These are phyloP conservation scores for Chaenogobius annularis DNA, from an alignment of 2,113 vertebrate species.

Conservation along the genomic window DNA sequence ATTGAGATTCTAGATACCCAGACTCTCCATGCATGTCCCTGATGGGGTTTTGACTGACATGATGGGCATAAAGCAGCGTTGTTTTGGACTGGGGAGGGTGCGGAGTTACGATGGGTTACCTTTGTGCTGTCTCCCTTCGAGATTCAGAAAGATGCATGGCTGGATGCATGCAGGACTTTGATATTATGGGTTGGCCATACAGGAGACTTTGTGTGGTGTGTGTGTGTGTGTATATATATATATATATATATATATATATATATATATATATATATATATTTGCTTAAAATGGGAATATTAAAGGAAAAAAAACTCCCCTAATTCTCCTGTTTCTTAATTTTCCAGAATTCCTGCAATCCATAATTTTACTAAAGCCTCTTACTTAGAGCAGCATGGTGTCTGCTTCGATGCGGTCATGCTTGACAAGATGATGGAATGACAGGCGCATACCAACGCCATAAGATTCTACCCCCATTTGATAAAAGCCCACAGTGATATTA, in stretches of 20 bases:
- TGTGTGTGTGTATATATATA: too few relatives aligned
- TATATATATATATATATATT: too few relatives aligned
- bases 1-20: slow-evolving; percentile 75
- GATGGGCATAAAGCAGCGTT: slow-evolving; percentile 71
- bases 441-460: slow-evolving; percentile 62
- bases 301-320: neutral
- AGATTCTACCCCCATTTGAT: slow-evolving; percentile 61
- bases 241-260: too few relatives aligned
- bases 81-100: slow-evolving; percentile 67
- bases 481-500: slow-evolving; percentile 69
- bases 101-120: slow-evolving; percentile 62
- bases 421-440: slow-evolving; percentile 75
- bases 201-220: slow-evolving; percentile 32
- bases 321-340: slow-evolving; percentile 54
- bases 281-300: slow-evolving; percentile 37
- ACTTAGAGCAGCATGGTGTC: slow-evolving; percentile 72
- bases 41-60: slow-evolving; percentile 75
- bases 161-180: slow-evolving; percentile 69
- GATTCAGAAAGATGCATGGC: slow-evolving; percentile 69
- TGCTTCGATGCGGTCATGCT: slow-evolving; percentile 63
- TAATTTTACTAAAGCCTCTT: slow-evolving; percentile 66
- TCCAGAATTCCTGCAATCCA: slow-evolving; percentile 64
- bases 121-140: slow-evolving; percentile 70
- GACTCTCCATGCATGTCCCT: slow-evolving; percentile 74
- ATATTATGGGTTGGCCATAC: slow-evolving; percentile 62